Evolutionary conservation across 1,140 invertebrate species (phyloP).

Genomic region (Apis florea): DNA sequence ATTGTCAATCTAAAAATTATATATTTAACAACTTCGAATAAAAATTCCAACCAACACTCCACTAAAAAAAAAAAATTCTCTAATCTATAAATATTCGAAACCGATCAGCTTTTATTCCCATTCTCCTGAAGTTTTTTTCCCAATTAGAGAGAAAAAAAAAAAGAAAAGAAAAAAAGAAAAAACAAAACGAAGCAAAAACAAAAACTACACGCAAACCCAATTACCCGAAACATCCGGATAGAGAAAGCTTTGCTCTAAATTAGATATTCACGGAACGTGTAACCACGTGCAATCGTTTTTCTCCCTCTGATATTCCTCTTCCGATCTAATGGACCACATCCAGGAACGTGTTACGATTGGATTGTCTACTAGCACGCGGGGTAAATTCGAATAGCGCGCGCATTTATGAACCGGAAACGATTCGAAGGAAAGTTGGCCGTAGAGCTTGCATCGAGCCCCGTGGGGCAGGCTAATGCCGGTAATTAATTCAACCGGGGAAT

Average conservation of each 20-base stretch:
- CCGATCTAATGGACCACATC: no score
- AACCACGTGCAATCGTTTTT: background rate
- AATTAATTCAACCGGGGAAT: conserved; percentile 58
- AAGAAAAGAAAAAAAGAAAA: background rate
- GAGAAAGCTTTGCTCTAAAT: background rate
- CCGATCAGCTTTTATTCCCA: no score
- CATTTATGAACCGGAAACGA: background rate
- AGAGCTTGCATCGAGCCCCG: background rate
- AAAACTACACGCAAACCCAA: background rate
- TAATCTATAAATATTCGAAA: no score
- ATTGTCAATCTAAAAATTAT: no score
- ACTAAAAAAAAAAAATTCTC: no score
- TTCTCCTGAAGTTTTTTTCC: no score
- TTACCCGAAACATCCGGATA: background rate
- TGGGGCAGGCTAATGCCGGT: conserved; percentile 33
- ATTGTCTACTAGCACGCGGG: background rate
- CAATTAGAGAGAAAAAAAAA: background rate
- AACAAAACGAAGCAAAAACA: no score
- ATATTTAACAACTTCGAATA: no score
- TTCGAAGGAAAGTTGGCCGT: background rate
- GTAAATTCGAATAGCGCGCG: conserved; percentile 25
- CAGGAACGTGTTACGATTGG: background rate
- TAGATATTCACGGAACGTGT: background rate
- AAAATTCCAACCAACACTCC: no score
- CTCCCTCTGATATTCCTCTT: background rate